These are phyloP conservation scores for Megaustenia siamemsis DNA, from an alignment of 2,888 invertebrate species.

Conservation along the genomic window DNA sequence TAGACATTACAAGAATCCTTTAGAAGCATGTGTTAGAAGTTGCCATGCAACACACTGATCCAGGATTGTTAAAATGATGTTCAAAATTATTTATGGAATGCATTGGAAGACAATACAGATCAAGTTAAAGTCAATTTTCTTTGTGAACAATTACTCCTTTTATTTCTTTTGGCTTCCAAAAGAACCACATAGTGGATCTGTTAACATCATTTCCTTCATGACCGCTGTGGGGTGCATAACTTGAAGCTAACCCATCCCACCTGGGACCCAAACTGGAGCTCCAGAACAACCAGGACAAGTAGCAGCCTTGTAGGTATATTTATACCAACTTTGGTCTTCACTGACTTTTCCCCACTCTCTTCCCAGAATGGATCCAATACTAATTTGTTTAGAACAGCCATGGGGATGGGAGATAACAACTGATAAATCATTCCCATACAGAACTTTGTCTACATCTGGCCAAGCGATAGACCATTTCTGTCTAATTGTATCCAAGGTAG, in stretches of 20 bases:
- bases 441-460: not conserved
- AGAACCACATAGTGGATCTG: slow-evolving; percentile 13
- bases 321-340: slow-evolving; percentile 7
- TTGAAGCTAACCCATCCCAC: not conserved
- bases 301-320: slow-evolving; percentile 5
- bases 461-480: not conserved
- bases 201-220: slow-evolving; percentile 10
- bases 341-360: not conserved
- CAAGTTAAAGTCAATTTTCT: no score
- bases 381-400: slow-evolving; percentile 19
- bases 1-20: no score
- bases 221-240: slow-evolving; percentile 13
- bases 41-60: no score
- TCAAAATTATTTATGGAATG: no score
- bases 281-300: slow-evolving; percentile 15
- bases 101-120: no score
- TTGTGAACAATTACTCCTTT: not conserved
- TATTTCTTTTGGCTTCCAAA: not conserved
- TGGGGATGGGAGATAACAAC: slow-evolving; percentile 34
- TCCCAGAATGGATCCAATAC: not conserved
- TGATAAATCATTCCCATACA: not conserved
- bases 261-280: slow-evolving; percentile 17
- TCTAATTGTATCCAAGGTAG: not conserved
- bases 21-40: no score
- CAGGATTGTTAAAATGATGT: no score